phyloP scores from a whole-genome alignment of 2,113 vertebrate species.

The Petromus typicus region DNA sequence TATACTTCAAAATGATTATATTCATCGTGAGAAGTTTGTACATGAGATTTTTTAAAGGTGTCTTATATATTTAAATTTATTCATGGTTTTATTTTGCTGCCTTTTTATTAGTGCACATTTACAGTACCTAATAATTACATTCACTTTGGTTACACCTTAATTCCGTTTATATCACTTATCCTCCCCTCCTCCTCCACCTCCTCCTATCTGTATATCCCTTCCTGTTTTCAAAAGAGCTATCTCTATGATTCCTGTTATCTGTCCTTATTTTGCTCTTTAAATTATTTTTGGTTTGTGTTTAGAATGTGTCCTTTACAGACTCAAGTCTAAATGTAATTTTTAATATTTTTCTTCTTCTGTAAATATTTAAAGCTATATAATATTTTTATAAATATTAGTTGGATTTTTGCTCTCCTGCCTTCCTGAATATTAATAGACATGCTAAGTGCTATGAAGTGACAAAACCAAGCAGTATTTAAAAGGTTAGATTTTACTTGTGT shows the following conservation, averaged over 20 bases:
- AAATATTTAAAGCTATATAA: not conserved
- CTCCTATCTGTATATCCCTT: not conserved
- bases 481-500: not conserved
- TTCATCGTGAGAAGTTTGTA: not conserved
- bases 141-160: not conserved
- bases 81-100: not conserved
- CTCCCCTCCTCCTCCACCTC: not conserved
- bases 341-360: not conserved
- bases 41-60: not conserved
- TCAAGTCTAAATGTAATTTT: not conserved
- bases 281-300: not conserved
- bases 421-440: not conserved
- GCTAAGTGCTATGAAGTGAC: not conserved
- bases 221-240: not conserved
- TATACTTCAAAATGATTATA: not conserved
- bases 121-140: not conserved
- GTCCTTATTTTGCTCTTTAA: not conserved
- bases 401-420: not conserved
- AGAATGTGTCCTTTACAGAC: not conserved
- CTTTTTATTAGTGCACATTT: not conserved
- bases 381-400: slow-evolving; percentile 40
- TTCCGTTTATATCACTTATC: not conserved
- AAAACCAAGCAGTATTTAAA: not conserved
- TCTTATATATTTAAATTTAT: not conserved
- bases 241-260: not conserved